Percentiles rank a stretch among this genome's conserved stretches.
phyloP scores from a whole-genome alignment of 2,113 vertebrate species.

The Anolis carolinensis region DNA sequence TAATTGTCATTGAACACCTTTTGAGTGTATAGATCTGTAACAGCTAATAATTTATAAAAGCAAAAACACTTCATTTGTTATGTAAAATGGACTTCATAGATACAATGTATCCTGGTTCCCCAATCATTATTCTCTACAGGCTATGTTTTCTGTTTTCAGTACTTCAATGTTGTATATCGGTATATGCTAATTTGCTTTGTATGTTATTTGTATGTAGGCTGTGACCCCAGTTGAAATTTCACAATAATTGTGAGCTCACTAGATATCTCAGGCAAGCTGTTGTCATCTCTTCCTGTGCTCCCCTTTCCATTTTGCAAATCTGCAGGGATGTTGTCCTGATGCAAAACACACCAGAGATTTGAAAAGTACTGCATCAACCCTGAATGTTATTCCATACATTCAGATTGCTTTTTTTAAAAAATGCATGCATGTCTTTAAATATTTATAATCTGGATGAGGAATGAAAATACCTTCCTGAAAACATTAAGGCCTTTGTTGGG shows the following conservation, averaged over 20 bases:
- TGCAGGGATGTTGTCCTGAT: background rate
- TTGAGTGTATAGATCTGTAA: background rate
- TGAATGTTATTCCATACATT: background rate
- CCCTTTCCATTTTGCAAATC: background rate
- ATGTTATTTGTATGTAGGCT: too few species aligned
- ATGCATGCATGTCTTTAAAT: background rate
- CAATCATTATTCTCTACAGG: background rate
- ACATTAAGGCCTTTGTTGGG: too few species aligned
- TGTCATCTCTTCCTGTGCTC: background rate
- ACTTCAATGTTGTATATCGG: background rate
- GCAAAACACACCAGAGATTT: background rate
- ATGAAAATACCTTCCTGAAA: background rate
- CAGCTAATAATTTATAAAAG: background rate
- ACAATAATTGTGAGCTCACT: background rate
- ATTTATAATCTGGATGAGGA: background rate
- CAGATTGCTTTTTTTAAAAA: background rate
- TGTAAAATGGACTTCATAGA: background rate
- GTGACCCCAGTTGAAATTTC: too few species aligned
- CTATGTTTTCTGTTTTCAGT: background rate
- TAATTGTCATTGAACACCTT: background rate
- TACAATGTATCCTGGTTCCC: background rate
- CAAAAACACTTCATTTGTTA: background rate
- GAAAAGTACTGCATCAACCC: background rate
- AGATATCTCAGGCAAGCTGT: background rate
- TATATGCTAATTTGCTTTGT: background rate